phyloP scores from a whole-genome alignment of 2,797 vertebrate genomes.

The Syncerus caffer region DNA sequence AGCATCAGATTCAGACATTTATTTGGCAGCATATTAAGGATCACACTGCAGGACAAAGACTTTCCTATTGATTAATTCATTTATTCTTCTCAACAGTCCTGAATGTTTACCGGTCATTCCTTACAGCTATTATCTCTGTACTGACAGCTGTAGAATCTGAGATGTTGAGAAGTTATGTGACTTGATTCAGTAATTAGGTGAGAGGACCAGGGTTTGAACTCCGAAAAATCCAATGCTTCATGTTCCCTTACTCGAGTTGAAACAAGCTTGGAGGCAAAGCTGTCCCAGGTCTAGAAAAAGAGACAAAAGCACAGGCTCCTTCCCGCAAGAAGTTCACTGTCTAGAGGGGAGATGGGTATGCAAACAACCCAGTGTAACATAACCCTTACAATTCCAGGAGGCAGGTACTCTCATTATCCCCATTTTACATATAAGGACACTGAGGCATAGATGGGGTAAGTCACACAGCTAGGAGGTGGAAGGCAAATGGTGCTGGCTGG shows the following conservation, averaged over 20 bases:
- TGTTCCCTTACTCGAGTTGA: not conserved
- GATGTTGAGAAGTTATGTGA: not conserved
- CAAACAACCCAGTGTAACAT: not conserved
- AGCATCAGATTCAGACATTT: not conserved
- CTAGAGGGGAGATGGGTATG: not conserved
- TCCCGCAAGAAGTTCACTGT: not conserved
- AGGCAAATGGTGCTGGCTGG: not conserved
- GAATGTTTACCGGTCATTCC: not conserved
- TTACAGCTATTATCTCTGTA: not conserved
- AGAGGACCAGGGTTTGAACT: not conserved
- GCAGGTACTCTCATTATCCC: not conserved
- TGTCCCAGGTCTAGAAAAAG: not conserved
- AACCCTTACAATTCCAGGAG: not conserved
- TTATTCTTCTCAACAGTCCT: not conserved
- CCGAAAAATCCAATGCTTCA: not conserved
- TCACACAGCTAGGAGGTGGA: not conserved
- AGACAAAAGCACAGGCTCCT: not conserved
- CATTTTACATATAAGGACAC: not conserved
- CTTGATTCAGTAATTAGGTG: not conserved
- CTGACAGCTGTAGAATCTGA: not conserved
- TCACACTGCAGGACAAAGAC: not conserved
- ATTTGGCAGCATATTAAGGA: not conserved
- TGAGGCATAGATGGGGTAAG: not conserved
- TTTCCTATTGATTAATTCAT: not conserved
- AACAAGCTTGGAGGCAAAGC: not conserved